phyloP scores from a whole-genome alignment of 2,113 vertebrate species.

The Bungarus multicinctus region DNA sequence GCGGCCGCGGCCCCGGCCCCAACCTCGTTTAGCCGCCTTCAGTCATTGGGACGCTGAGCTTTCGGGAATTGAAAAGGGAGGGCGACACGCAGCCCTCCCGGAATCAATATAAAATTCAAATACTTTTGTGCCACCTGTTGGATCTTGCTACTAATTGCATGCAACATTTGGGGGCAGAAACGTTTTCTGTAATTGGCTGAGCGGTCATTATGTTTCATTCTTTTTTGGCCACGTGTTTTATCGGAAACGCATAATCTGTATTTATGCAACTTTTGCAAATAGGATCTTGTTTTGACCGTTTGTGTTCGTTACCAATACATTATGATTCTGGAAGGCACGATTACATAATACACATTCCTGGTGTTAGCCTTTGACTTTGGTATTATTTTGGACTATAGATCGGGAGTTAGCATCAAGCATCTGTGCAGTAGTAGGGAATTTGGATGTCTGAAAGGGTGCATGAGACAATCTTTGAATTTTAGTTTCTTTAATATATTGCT shows the following conservation, averaged over 20 bases:
- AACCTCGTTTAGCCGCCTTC: background rate
- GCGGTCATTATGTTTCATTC: background rate
- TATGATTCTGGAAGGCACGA: background rate
- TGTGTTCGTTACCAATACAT: no score
- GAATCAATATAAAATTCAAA: slow-evolving; percentile 69
- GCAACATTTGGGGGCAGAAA: background rate
- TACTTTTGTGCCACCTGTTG: slow-evolving; percentile 81
- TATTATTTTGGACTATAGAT: background rate
- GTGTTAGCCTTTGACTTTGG: background rate
- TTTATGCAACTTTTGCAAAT: background rate
- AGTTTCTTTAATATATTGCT: background rate
- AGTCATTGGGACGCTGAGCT: background rate
- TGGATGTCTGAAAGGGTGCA: no score
- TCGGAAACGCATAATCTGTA: background rate
- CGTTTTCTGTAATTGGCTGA: background rate
- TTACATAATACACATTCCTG: background rate
- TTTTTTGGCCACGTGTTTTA: background rate
- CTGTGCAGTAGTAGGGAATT: background rate
- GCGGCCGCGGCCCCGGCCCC: background rate
- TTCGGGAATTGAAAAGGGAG: background rate
- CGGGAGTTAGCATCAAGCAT: background rate
- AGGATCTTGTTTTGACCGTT: background rate
- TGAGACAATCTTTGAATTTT: background rate
- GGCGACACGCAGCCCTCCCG: background rate
- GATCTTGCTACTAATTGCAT: slow-evolving; percentile 72